Evolutionary conservation across 2,888 invertebrate species (phyloP).

Genomic region (Cosmia pyralina): DNA sequence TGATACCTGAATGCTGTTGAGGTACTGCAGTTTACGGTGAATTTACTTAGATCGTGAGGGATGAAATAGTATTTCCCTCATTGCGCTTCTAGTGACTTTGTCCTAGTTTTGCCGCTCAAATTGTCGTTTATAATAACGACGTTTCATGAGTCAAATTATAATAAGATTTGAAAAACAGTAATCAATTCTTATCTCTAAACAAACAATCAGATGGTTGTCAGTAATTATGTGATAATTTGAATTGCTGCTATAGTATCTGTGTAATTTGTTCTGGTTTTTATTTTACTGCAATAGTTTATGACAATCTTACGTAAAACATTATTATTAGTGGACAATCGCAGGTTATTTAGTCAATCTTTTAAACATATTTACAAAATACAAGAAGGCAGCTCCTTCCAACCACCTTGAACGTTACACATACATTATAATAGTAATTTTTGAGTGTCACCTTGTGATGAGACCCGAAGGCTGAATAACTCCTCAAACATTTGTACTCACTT

Average conservation of each 20-base stretch:
- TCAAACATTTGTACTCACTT: constrained; percentile 86
- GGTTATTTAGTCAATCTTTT: no score
- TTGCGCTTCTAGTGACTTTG: neutral
- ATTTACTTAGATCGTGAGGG: neutral
- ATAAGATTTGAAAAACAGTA: neutral
- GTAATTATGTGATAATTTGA: constrained; percentile 14
- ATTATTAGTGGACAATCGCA: no score
- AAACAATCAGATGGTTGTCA: constrained; percentile 6
- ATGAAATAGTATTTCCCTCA: neutral
- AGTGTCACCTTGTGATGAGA: no score
- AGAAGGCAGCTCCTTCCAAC: no score
- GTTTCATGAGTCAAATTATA: neutral
- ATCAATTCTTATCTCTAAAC: neutral
- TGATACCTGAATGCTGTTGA: neutral
- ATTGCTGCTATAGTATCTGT: neutral
- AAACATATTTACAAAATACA: no score
- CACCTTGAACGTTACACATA: no score
- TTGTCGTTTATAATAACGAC: neutral
- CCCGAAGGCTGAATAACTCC: no score
- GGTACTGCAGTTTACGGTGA: neutral
- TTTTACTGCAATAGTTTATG: no score
- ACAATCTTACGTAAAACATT: no score
- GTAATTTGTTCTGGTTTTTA: neutral
- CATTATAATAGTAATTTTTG: no score
- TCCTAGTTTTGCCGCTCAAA: neutral